Base-by-base conservation (phyloP, 2,797 vertebrate genomes). In the Chaunax sp. region DNA sequence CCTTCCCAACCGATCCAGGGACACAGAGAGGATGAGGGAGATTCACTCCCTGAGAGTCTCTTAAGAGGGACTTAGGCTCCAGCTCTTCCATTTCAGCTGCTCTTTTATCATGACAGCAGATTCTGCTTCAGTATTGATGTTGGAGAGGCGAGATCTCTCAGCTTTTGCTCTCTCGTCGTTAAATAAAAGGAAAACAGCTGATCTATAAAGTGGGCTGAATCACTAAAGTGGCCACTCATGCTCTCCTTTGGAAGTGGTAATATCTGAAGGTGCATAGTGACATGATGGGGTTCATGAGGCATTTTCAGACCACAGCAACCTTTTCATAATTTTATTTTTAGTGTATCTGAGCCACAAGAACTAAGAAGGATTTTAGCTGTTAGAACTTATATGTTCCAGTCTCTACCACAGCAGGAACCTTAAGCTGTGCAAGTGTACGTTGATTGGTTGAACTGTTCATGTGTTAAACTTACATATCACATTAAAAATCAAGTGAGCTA, bases 41-140 rank as follows among this genome's bases (percentile, higher is more conserved):
- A 58, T 69, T 87, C 76, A 77, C 83, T 93, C 91, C 93, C 58
- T 89, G 80, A 92, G 91, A 92, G 90, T 52, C n/a, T n/a, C n/a
- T n/a, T n/a, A n/a, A n/a, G n/a, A n/a, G n/a, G n/a, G n/a, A n/a
- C n/a, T n/a, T n/a, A n/a, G 92, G 85, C 81, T 62, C 67, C 85
- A 25, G 53, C 53, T 37, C 47, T 55, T 52, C 50, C 62, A 28
- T 23, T 56, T 49, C 35, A 41, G 37, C 26, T 9, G 0, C 53
- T 35, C 7, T 30, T 62, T 52, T 47, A 75, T 61, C 46, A 13
- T 64, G 52, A 51, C 52, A 46, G 64, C 10, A 64, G 54, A 59
- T 45, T 30, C 20, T 9, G 52, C 14, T 8, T 55, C 28, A 15
- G 35, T 67, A 44, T 55, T 74, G 64, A 52, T 63, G 72, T 52